Evolutionary conservation across 2,113 vertebrate genomes (phyloP).

Genomic region (Tinamus guttatus): DNA sequence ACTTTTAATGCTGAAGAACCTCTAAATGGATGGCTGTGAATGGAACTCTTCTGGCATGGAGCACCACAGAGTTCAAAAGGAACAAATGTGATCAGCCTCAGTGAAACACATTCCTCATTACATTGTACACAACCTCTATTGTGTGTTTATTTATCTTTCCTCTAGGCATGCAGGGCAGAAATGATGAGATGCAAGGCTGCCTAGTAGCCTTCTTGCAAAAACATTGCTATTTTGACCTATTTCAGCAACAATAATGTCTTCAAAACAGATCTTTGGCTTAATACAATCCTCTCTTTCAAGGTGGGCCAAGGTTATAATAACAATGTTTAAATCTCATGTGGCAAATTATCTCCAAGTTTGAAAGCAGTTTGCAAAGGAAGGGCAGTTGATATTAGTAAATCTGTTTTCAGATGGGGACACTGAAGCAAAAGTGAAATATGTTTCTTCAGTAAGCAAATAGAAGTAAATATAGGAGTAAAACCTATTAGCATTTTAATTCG

Average conservation of each 20-base stretch:
- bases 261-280: background rate
- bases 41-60: conserved; percentile 45
- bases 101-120: background rate
- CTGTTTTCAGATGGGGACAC: background rate
- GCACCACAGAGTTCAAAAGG: background rate
- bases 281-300: background rate
- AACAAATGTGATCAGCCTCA: background rate
- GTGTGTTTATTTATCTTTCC: conserved; percentile 16
- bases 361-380: background rate
- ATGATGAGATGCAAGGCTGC: background rate
- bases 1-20: conserved; percentile 43
- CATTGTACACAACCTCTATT: background rate
- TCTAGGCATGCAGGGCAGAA: background rate
- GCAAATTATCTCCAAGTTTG: background rate
- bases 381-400: background rate
- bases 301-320: background rate
- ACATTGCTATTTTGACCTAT: background rate
- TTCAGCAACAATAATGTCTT: background rate
- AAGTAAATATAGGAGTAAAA: background rate
- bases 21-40: background rate
- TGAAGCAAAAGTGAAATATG: background rate
- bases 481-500: background rate
- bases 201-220: background rate
- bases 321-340: background rate
- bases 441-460: background rate